These are phyloP conservation scores for Cervus canadensis DNA, from an alignment of 2,113 vertebrate genomes.

Conservation along the genomic window DNA sequence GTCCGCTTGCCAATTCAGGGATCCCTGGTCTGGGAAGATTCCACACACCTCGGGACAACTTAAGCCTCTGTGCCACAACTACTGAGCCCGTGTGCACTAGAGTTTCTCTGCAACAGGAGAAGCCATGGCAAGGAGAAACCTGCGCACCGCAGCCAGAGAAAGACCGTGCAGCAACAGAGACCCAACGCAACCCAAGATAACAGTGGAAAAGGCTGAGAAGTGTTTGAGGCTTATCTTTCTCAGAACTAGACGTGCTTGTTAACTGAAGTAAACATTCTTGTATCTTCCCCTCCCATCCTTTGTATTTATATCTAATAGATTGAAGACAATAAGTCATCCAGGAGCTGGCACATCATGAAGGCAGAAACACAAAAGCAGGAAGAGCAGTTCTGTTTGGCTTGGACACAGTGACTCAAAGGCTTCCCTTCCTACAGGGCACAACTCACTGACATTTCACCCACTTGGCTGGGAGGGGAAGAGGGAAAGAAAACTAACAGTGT, in stretches of 20 bases:
- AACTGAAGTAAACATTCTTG: not conserved
- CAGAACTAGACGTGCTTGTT: not conserved
- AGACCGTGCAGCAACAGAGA: accelerated
- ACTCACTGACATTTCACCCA: constrained; percentile 26
- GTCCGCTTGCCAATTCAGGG: not conserved
- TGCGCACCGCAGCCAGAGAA: not conserved
- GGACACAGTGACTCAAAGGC: not conserved
- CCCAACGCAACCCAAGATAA: not conserved
- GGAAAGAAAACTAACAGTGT: not conserved
- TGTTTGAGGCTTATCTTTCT: not conserved
- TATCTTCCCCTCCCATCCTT: not conserved
- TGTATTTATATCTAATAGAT: not conserved
- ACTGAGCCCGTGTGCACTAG: not conserved
- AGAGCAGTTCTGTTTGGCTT: not conserved
- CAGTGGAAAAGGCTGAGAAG: not conserved
- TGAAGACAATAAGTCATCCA: not conserved
- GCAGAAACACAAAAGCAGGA: not conserved
- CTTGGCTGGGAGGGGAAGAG: not conserved
- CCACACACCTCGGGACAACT: not conserved
- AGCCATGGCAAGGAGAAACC: not conserved
- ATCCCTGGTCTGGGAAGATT: not conserved
- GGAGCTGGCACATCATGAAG: not conserved
- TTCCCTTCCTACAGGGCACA: not conserved
- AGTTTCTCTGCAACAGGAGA: not conserved
- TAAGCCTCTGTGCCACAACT: not conserved